phyloP scores from a whole-genome alignment of 1,140 invertebrate genomes.

The Dreissena rostriformis region DNA sequence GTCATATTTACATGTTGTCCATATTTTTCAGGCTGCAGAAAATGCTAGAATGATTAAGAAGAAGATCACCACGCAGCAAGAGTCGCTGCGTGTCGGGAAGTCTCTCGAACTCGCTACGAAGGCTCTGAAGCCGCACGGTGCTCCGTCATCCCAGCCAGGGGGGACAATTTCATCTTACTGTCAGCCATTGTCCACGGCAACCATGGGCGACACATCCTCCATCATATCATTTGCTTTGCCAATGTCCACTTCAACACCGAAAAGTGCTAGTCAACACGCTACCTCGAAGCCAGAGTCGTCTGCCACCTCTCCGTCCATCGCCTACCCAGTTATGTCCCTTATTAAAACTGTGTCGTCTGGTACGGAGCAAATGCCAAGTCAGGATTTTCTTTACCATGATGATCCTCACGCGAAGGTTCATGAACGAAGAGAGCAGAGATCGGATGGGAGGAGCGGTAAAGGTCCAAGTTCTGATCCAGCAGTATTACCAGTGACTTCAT shows the following conservation, averaged over 20 bases:
- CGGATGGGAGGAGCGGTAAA: not conserved
- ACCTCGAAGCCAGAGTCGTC: constrained; percentile 37
- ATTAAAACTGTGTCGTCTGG: constrained; percentile 40
- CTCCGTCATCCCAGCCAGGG: constrained; percentile 26
- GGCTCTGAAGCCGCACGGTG: constrained; percentile 55
- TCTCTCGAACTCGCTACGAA: constrained; percentile 70
- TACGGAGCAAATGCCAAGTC: not conserved
- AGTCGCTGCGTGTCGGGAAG: constrained; percentile 73
- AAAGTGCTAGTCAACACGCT: constrained; percentile 49
- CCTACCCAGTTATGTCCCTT: constrained; percentile 50
- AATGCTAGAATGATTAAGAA: constrained; percentile 70
- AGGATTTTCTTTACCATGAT: not conserved
- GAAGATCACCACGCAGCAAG: constrained; percentile 67
- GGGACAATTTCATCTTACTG: constrained; percentile 26
- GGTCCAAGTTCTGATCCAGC: constrained; percentile 25
- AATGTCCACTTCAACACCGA: constrained; percentile 57
- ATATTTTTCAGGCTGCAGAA: constrained; percentile 69
- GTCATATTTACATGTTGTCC: not conserved
- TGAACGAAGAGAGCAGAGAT: constrained; percentile 23
- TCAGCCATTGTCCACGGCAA: constrained; percentile 14
- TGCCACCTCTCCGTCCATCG: constrained; percentile 34
- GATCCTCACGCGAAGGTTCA: constrained; percentile 3
- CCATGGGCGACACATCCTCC: constrained; percentile 9
- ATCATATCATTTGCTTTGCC: constrained; percentile 54
- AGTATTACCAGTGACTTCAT: constrained; percentile 34